Evolutionary conservation across 2,888 invertebrate species (phyloP).

Genomic region (Stomorhina lunata): DNA sequence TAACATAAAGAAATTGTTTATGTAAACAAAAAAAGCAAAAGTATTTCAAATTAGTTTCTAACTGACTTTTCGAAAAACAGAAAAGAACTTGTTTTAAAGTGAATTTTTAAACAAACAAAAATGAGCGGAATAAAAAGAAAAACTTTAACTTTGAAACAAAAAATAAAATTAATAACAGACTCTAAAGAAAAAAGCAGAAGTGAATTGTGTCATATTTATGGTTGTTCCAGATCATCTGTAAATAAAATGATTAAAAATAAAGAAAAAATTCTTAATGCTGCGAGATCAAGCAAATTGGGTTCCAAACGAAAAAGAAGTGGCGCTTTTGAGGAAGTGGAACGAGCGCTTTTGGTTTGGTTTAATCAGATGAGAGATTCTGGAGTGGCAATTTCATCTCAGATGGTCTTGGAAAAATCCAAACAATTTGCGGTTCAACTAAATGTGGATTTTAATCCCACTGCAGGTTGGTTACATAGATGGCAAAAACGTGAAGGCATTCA

Average conservation of each 20-base stretch:
- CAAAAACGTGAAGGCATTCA: constrained; percentile 52
- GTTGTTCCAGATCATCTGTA: background rate
- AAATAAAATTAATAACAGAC: too few species aligned
- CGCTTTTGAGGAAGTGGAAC: background rate
- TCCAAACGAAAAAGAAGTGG: background rate
- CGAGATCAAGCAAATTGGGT: background rate
- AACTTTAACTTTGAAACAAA: too few species aligned
- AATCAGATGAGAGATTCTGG: constrained; percentile 7
- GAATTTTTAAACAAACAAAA: too few species aligned
- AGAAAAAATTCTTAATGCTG: background rate
- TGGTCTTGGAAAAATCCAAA: constrained; percentile 3
- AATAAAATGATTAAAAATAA: background rate
- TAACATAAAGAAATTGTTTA: too few species aligned
- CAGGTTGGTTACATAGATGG: constrained; percentile 51
- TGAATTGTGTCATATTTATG: background rate
- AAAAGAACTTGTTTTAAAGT: too few species aligned
- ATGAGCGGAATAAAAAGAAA: too few species aligned
- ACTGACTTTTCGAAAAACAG: too few species aligned
- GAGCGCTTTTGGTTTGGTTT: background rate
- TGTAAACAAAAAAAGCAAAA: too few species aligned
- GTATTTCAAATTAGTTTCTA: too few species aligned
- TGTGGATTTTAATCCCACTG: constrained; percentile 46
- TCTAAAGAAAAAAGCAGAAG: too few species aligned
- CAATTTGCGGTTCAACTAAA: constrained; percentile 57
- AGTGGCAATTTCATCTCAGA: background rate